These are phyloP conservation scores for Danio albolineatus DNA, from an alignment of 2,797 vertebrate species.

Conservation along the genomic window DNA sequence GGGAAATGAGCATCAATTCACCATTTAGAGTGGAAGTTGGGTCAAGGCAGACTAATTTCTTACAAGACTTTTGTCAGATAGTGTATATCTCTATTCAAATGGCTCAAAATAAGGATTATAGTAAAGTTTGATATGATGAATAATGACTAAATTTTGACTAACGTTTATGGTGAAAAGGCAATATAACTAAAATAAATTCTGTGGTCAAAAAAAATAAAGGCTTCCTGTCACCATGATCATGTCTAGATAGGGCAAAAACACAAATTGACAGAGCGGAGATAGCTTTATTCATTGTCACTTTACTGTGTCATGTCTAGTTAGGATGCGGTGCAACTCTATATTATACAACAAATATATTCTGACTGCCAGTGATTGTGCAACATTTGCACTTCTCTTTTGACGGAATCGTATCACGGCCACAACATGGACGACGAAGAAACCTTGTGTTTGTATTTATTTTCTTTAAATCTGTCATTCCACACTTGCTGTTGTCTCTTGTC, in stretches of 20 bases:
- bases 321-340: neutral
- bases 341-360: slow-evolving; percentile 11
- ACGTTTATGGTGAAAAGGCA: neutral
- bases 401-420: slow-evolving; percentile 4
- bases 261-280: neutral
- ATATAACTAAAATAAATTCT: neutral
- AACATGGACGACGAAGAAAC: neutral
- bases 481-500: slow-evolving; percentile 73
- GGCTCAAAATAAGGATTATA: neutral
- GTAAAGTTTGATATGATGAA: neutral
- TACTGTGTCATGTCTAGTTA: slow-evolving; percentile 12
- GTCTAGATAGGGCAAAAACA: neutral
- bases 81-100: too few species aligned
- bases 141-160: neutral
- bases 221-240: neutral
- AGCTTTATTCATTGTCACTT: slow-evolving; percentile 13
- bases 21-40: too few species aligned
- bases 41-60: too few species aligned
- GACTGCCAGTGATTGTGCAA: neutral
- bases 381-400: slow-evolving; percentile 9
- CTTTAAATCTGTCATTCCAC: slow-evolving; percentile 52
- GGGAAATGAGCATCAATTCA: too few species aligned
- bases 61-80: too few species aligned
- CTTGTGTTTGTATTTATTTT: neutral
- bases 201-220: neutral